Conservation (phyloP, 2,113 vertebrate species). For the Haplochromis vanheusdeni region DNA sequence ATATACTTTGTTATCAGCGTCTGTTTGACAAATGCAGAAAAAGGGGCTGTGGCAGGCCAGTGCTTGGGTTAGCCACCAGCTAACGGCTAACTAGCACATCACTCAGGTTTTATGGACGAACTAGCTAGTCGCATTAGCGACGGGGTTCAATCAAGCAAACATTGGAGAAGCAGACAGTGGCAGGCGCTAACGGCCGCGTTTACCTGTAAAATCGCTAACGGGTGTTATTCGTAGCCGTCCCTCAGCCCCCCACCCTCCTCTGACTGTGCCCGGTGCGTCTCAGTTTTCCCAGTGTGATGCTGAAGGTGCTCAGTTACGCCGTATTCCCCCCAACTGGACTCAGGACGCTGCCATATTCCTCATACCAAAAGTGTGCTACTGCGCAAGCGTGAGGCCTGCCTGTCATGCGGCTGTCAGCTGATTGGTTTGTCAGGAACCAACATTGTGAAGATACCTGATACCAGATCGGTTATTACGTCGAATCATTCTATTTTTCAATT, state of each 20-base stretch:
- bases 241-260: conserved; percentile 67
- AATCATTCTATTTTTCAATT: not conserved
- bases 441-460: not conserved
- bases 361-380: conserved; percentile 26
- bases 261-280: conserved; percentile 34
- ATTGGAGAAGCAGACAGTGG: conserved; percentile 9
- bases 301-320: conserved; percentile 56
- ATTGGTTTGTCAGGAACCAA: conserved; percentile 45
- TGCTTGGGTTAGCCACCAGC: conserved; percentile 10
- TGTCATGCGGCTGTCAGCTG: conserved; percentile 77
- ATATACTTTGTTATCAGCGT: not conserved
- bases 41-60: conserved; percentile 3
- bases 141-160: conserved; percentile 37
- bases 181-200: conserved; percentile 12
- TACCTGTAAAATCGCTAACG: conserved; percentile 61
- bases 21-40: conserved; percentile 12
- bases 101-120: not conserved
- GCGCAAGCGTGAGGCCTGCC: conserved; percentile 58
- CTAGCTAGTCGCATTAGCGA: conserved; percentile 41
- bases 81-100: conserved; percentile 34
- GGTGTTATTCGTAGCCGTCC: conserved; percentile 47
- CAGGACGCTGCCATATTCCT: conserved; percentile 78
- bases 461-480: not conserved
- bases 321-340: conserved; percentile 46
- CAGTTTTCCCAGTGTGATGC: conserved; percentile 48